Evolutionary conservation across 2,113 vertebrate genomes (phyloP), one percentile per base, ranked within the genome.

Genomic region (Clupea harengus): DNA sequence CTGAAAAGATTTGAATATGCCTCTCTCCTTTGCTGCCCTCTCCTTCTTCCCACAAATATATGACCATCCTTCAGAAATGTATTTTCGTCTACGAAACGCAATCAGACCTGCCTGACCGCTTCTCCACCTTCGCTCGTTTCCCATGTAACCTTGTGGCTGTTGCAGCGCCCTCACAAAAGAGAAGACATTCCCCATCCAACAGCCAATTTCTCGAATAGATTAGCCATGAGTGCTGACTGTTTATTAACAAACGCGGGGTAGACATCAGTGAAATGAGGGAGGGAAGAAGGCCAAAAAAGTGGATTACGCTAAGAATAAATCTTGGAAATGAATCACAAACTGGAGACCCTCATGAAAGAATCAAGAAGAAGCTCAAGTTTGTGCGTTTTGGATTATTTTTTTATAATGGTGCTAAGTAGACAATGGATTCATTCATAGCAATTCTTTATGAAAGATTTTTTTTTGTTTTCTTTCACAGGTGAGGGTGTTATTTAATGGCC

Each of bases 171-270:
- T 90, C 83, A 88, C 89, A 83, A 90, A 91, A 93, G 89, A 93
- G 93, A 92, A 91, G 90, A 89, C 88, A 89, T 90, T 91, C 86
- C 90, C 91, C 90, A 88, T 91, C 91, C 89, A 91, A 86, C 64
- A 81, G 93, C 90, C 93, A 94, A 93, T 95, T 93, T 93, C 94
- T 95, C 94, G 94, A 89, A 89, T 91, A 89, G 89, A 92, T 92
- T 92, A 94, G 93, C 8, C 20, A 91, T 92, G 85, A 88, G 89
- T 91, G 89, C 88, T 91, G 93, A 93, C 93, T 92, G 90, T 94
- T 93, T 94, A 94, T 94, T 94, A 39, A 39, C 90, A 94, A 94
- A 95, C 93, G 54, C 11, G 13, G 89, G 91, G 89, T 85, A 60
- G 82, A 83, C 39, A 39, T 39, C 1, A 39, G 39, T 39, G 44